Evolutionary conservation across 2,888 invertebrate genomes (phyloP).

Genomic region (Caenorhabditis parvicauda): DNA sequence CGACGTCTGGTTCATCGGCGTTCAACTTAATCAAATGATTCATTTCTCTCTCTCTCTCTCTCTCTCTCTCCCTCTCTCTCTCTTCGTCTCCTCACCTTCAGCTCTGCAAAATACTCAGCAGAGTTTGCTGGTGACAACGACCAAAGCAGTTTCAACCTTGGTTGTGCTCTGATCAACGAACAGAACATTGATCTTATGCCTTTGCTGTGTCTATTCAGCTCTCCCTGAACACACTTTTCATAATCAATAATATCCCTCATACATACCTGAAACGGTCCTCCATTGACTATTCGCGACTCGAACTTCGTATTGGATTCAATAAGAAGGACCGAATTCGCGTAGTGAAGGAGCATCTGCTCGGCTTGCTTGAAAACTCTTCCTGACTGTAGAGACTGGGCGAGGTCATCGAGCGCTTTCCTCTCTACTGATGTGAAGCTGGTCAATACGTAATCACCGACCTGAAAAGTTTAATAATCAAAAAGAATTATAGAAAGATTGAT

Average conservation of each 20-base stretch:
- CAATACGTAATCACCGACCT: conserved; percentile 89
- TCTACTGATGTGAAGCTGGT: conserved; percentile 95
- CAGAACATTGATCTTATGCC: conserved; percentile 69
- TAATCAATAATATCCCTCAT: background rate
- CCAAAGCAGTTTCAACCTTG: conserved; percentile 87
- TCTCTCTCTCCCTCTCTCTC: too few relatives aligned
- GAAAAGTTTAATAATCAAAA: too few relatives aligned
- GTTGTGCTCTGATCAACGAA: conserved; percentile 90
- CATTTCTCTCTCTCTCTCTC: too few relatives aligned
- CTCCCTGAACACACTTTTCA: conserved; percentile 40
- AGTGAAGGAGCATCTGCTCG: conserved; percentile 66
- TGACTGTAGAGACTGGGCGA: conserved; percentile 89
- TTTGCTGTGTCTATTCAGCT: conserved; percentile 51
- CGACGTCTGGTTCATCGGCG: conserved; percentile 38
- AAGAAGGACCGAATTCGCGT: conserved; percentile 49
- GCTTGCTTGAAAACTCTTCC: conserved; percentile 94
- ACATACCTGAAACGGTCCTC: conserved; percentile 56
- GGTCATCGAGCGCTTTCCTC: conserved; percentile 83
- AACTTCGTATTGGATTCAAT: conserved; percentile 57
- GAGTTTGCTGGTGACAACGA: conserved; percentile 93
- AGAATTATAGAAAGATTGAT: too few relatives aligned
- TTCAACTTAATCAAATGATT: conserved; percentile 20
- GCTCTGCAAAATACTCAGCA: conserved; percentile 89
- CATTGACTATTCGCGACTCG: conserved; percentile 52
- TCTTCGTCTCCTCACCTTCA: conserved; percentile 78